Percentiles rank a stretch among this genome's conserved stretches.
phyloP scores from a whole-genome alignment of 2,888 invertebrate species.

The Drosophila fungiperda region DNA sequence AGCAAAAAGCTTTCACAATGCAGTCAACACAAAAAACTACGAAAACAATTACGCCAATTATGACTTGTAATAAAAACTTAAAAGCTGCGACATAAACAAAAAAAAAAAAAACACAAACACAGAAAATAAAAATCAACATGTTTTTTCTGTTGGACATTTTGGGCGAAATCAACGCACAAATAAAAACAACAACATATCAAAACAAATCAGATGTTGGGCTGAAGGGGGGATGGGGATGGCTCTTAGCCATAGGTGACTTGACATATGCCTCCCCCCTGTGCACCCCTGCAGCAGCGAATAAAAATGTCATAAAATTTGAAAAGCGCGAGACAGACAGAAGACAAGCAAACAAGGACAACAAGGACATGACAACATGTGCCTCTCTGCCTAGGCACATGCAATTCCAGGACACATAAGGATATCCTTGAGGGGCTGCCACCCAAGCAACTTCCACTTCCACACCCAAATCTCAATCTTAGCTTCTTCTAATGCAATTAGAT shows the following conservation, averaged over 20 bases:
- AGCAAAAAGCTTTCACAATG: constrained; percentile 67
- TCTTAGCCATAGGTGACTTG: constrained; percentile 53
- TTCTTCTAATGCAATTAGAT: constrained; percentile 68
- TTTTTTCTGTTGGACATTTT: constrained; percentile 58
- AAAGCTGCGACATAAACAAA: constrained; percentile 59
- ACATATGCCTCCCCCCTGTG: constrained; percentile 34
- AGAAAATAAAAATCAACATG: constrained; percentile 55
- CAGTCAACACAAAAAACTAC: constrained; percentile 64
- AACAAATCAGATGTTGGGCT: constrained; percentile 1
- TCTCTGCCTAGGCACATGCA: constrained; percentile 65
- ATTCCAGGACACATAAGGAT: constrained; percentile 46
- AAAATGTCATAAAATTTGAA: constrained; percentile 82
- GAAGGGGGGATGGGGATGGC: not conserved
- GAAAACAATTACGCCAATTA: constrained; percentile 77
- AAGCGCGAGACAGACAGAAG: constrained; percentile 63
- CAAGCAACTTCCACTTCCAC: not conserved
- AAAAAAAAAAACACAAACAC: constrained; percentile 10
- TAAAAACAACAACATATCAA: constrained; percentile 20
- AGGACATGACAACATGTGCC: constrained; percentile 65
- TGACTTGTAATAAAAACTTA: constrained; percentile 68
- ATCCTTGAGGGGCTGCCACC: constrained; percentile 42
- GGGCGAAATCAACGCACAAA: constrained; percentile 53
- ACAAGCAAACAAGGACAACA: constrained; percentile 11
- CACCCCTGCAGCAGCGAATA: constrained; percentile 57
- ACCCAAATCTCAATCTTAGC: constrained; percentile 15